A percentile compares a stretch with the other conserved stretches of the same genome.
Evolutionary conservation across 2,888 invertebrate genomes (phyloP).

Genomic region (Strigamia transsilvanica): DNA sequence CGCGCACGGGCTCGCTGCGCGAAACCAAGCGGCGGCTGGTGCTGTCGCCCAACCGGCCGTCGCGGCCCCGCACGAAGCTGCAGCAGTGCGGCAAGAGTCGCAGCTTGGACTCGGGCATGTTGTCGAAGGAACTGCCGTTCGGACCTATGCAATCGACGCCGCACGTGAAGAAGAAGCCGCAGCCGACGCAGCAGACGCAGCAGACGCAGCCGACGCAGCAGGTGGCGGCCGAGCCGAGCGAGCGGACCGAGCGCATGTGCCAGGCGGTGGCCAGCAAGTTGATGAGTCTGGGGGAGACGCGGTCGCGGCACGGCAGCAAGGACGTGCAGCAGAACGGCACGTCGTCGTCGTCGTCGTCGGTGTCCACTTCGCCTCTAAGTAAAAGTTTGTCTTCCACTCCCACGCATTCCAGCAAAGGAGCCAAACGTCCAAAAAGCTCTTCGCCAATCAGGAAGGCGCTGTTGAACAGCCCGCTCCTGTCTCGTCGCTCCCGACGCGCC

Average conservation of each 20-base stretch:
- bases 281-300: constrained; percentile 39
- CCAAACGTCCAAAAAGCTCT: constrained; percentile 54
- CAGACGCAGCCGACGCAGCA: neutral
- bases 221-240: neutral
- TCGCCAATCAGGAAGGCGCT: constrained; percentile 55
- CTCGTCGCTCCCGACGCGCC: constrained; percentile 69
- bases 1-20: constrained; percentile 74
- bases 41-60: constrained; percentile 54
- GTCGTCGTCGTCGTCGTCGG: constrained; percentile 43
- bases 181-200: neutral
- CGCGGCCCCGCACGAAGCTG: constrained; percentile 61
- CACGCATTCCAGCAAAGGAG: constrained; percentile 50
- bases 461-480: constrained; percentile 83
- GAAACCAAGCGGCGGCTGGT: constrained; percentile 68
- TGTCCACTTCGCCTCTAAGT: constrained; percentile 53
- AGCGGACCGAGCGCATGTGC: constrained; percentile 26
- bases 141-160: constrained; percentile 12
- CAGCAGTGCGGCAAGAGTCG: constrained; percentile 80
- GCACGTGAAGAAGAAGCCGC: neutral
- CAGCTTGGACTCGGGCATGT: constrained; percentile 79
- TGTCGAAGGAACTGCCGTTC: constrained; percentile 24
- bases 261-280: constrained; percentile 7
- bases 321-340: constrained; percentile 20
- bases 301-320: neutral
- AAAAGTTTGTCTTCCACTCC: constrained; percentile 55